Conservation (phyloP, 2,888 invertebrate genomes). For the Carterocephalus palaemon region DNA sequence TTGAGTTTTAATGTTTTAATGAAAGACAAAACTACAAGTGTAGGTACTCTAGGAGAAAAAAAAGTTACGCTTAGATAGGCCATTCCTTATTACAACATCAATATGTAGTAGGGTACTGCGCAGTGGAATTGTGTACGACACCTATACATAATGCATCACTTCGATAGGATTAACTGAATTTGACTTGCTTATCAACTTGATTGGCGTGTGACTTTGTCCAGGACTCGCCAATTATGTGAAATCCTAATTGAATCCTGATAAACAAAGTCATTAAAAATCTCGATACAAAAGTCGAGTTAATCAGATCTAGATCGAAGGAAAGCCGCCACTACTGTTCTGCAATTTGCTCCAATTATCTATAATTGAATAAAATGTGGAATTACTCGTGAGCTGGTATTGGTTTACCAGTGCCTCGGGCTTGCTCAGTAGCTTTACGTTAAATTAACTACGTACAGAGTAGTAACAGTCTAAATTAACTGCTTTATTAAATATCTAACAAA, state of each 20-base stretch:
- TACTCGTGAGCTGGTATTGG: no score
- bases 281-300: slow-evolving; percentile 50
- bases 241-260: slow-evolving; percentile 31
- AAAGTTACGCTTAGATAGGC: slow-evolving; percentile 26
- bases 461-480: no score
- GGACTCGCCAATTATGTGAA: no score
- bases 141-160: slow-evolving; percentile 48
- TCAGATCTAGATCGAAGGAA: slow-evolving; percentile 40
- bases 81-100: slow-evolving; percentile 26
- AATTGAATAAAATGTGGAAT: slow-evolving; percentile 30
- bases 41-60: neutral
- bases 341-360: slow-evolving; percentile 47
- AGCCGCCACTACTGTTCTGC: slow-evolving; percentile 41
- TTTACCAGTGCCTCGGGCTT: no score
- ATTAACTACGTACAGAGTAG: no score
- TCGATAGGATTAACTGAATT: slow-evolving; percentile 68
- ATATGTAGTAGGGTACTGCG: slow-evolving; percentile 25
- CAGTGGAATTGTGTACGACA: slow-evolving; percentile 41
- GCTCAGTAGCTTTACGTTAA: no score
- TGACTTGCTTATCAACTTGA: slow-evolving; percentile 72
- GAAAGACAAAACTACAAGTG: neutral
- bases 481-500: no score
- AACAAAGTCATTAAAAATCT: no score
- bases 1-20: no score
- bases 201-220: slow-evolving; percentile 58